Conservation (phyloP, 2,797 vertebrate species). For the Danio jaintianensis region DNA sequence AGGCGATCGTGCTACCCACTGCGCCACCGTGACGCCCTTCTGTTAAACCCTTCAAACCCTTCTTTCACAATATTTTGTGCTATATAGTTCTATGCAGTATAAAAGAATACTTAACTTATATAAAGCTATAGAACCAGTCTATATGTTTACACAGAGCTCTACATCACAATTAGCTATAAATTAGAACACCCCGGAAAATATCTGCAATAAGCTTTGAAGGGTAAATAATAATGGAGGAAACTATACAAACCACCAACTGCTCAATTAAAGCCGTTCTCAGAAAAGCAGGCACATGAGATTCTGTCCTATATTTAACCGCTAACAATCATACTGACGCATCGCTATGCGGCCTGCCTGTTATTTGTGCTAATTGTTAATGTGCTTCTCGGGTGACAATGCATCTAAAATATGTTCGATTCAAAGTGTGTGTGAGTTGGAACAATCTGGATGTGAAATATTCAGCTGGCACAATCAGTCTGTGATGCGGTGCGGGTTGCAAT, state of each 20-base stretch:
- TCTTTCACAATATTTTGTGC: no score
- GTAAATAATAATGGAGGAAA: constrained; percentile 56
- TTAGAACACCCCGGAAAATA: constrained; percentile 45
- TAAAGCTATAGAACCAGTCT: constrained; percentile 3
- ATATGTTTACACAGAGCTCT: constrained; percentile 14
- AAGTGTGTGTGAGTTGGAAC: constrained; percentile 4
- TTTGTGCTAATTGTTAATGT: not conserved
- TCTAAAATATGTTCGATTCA: not conserved
- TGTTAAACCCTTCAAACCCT: no score
- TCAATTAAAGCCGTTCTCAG: constrained; percentile 32
- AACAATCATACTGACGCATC: constrained; percentile 10
- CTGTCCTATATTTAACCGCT: constrained; percentile 33
- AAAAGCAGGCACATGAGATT: constrained; percentile 8
- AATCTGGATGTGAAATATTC: constrained; percentile 16
- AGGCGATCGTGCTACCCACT: no score
- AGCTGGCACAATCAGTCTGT: not conserved
- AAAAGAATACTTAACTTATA: no score
- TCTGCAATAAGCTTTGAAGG: constrained; percentile 41
- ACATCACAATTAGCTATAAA: constrained; percentile 55
- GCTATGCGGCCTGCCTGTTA: not conserved
- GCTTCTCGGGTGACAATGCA: not conserved
- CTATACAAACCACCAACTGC: constrained; percentile 41
- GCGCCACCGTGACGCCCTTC: no score
- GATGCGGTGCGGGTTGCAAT: constrained; percentile 1
- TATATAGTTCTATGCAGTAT: no score